Base-by-base conservation (phyloP, 2,797 vertebrate species). In the Xerus rutilus region DNA sequence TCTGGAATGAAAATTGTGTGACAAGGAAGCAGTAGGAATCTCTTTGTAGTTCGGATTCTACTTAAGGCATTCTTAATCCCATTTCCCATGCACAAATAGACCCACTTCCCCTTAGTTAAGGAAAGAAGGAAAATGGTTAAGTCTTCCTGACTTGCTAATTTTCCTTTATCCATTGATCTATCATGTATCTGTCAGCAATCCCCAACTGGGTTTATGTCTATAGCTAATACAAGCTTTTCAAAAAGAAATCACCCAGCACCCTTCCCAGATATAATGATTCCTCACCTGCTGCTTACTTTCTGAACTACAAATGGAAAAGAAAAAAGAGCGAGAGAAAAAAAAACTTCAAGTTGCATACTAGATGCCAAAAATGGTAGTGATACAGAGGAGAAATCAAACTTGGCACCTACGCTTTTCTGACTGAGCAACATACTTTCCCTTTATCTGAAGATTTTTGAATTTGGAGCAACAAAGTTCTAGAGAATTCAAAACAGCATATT, bases 401-500 rank as follows among this genome's bases (percentile, higher is more conserved):
- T 73, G 88, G 93, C 88, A 93, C 43, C 45, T 70, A 93, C 39
- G 0, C 1, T 10, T 86, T 89, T 90, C 20, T 45, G 86, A 91
- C 86, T 28, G 73, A 96, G 94, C 67, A 96, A 72, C 10, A 70
- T n/a, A 94, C 67, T 97, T 95, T 93, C 25, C 83, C 54, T 95
- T 86, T 96, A 96, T 94, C 57, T 94, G 87, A 93, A 97, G 69
- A 89, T 96, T 93, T 92, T 96, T 93, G 70, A 95, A 65, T 84
- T 72, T 89, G 94, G 74, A 94, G 30, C 3, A 90, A 47, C 83
- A 89, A 95, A 97, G 96, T 92, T 97, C 87, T 45, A 96, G 86
- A 95, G 89, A 92, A 21, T 97, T 97, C 96, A 74, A 96, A 97
- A 97, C 70, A 88, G 28, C 97, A 65, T 95, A 96, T 83, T 96